Evolutionary conservation across 2,888 invertebrate species (phyloP), one percentile per base, ranked within the genome.

Genomic region (Papilio protenor): DNA sequence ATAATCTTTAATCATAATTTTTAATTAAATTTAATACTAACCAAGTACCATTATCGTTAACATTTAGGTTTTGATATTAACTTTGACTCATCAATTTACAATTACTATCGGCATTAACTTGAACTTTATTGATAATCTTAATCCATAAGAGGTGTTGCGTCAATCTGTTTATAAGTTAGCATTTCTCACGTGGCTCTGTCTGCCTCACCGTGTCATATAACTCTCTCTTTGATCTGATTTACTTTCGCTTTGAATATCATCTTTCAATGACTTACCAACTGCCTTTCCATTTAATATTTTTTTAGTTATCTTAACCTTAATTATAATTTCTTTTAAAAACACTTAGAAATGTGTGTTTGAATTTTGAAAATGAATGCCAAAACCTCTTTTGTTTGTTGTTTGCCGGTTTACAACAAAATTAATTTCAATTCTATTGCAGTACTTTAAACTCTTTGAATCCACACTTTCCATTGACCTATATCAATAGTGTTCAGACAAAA

Each of bases 161-260:
- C 40, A 40, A 66, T 11, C 33, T 10, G 64, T 18, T 40, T 40
- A 1, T 6, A 64, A 11, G 11, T 11, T 66, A n/a, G 2, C 64
- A 10, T 21, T 21, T 23, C 21, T 8, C 40, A 4, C 45, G 40
- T n/a, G 3, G n/a, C n/a, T 40, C 10, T 18, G 66, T 12, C 12
- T 5, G 45, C 11, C 0, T 16, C 33, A 11, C 21, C 57, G n/a
- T 59, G 59, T 23, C 61, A 61, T 14, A 57, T 45, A 3, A 57
- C 61, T 74, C 61, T 61, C 61, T 23, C 49, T 14, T 47, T n/a
- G 16, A 8, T 14, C 40, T n/a, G 47, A 47, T 74, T 10, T 64
- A 74, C 74, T 61, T 61, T 74, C 74, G 61, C 74, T 72, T 72
- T 72, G 12, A 52, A 72, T 72, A 33, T 72, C 72, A 72, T 52